A percentile compares a stretch with the other conserved stretches of the same genome.
phyloP scores from a whole-genome alignment of 2,888 invertebrate species.

The Tethea ocularis region DNA sequence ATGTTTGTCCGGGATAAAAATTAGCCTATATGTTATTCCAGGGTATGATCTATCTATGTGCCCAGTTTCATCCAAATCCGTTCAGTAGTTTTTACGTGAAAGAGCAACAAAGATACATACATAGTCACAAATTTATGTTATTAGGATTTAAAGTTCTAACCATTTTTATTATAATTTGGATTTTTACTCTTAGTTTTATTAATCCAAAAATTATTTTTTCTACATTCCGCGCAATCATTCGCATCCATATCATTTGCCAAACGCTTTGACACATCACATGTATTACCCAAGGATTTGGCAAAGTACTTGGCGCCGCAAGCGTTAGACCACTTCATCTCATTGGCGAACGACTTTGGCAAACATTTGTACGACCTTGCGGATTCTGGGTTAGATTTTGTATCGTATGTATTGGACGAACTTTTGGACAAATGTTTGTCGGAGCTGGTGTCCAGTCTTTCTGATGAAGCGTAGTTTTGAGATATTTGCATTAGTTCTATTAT shows the following conservation, averaged over 20 bases:
- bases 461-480: slow-evolving; percentile 32
- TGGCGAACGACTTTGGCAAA: slow-evolving; percentile 8
- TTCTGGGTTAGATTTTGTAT: slow-evolving; percentile 17
- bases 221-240: slow-evolving; percentile 46
- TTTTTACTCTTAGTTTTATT: slow-evolving; percentile 34
- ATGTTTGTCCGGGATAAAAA: too few species aligned
- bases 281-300: slow-evolving; percentile 10
- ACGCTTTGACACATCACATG: slow-evolving; percentile 18
- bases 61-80: too few species aligned
- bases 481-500: slow-evolving; percentile 61
- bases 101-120: too few species aligned
- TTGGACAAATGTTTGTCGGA: slow-evolving; percentile 36
- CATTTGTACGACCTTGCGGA: slow-evolving; percentile 11
- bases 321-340: background rate
- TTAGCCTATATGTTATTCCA: too few species aligned
- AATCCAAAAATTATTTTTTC: slow-evolving; percentile 53
- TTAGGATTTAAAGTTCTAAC: slow-evolving; percentile 31
- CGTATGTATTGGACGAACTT: slow-evolving; percentile 30
- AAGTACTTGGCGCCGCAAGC: background rate
- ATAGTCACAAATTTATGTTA: too few species aligned
- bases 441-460: slow-evolving; percentile 33
- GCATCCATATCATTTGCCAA: slow-evolving; percentile 35
- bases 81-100: too few species aligned
- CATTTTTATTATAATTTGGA: slow-evolving; percentile 32
- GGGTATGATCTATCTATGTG: too few species aligned